Evolutionary conservation across 92 coral and sea anemone genomes (phyloP).

Genomic region (Palythoa grandis): DNA sequence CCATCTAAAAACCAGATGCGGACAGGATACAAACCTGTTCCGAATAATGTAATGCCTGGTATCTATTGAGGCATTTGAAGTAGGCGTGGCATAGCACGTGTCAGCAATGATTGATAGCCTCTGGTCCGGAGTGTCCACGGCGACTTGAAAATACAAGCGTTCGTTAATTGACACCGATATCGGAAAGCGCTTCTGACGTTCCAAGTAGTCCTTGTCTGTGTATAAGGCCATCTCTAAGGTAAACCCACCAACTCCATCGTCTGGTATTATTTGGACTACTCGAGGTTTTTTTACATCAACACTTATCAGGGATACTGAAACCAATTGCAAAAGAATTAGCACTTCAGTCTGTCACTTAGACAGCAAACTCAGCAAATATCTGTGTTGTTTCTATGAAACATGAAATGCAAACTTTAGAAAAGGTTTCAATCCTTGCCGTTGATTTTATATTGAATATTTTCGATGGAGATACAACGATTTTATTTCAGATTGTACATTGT

Average conservation of each 20-base stretch:
- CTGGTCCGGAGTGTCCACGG: slow-evolving; percentile 41
- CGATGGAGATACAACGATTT: too few relatives aligned
- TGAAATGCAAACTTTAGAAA: too few relatives aligned
- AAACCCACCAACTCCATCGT: slow-evolving; percentile 32
- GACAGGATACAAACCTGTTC: slow-evolving; percentile 17
- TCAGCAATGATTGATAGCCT: slow-evolving; percentile 36
- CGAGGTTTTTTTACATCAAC: slow-evolving; percentile 31
- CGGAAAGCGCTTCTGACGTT: slow-evolving; percentile 27
- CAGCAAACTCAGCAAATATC: background rate
- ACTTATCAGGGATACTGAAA: slow-evolving; percentile 30
- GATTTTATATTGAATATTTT: too few relatives aligned
- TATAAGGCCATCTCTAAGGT: slow-evolving; percentile 32
- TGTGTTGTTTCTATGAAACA: too few relatives aligned
- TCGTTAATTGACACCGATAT: slow-evolving; percentile 29
- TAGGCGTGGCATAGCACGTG: slow-evolving; percentile 47
- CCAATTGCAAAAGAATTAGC: background rate
- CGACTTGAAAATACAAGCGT: slow-evolving; percentile 32
- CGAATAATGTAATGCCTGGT: slow-evolving; percentile 21
- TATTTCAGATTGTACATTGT: too few relatives aligned
- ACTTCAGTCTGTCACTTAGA: background rate
- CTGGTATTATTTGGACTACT: slow-evolving; percentile 22
- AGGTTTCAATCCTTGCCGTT: too few relatives aligned
- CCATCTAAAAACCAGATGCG: too few relatives aligned
- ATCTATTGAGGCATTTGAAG: background rate
- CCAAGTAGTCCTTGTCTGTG: slow-evolving; percentile 12